These are phyloP conservation scores for Lycaena phlaeas DNA, from an alignment of 2,888 invertebrate species.

Conservation along the genomic window DNA sequence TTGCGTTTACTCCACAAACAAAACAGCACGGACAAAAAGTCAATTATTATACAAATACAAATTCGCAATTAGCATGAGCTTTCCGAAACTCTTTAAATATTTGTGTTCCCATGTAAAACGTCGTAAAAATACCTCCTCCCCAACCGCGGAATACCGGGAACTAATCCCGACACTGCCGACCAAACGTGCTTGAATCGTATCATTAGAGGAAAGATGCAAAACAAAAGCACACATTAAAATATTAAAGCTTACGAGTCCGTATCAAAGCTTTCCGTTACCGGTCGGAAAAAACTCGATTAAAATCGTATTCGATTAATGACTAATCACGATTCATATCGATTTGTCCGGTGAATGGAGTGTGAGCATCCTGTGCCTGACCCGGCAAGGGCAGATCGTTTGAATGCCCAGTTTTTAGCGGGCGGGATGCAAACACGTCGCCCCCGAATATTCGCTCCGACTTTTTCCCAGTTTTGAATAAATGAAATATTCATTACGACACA, in stretches of 20 bases:
- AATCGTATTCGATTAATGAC: conserved; percentile 22
- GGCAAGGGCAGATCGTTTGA: conserved; percentile 29
- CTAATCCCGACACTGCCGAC: not conserved
- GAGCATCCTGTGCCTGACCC: conserved; percentile 8
- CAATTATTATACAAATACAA: conserved; percentile 5
- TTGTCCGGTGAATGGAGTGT: conserved; percentile 20
- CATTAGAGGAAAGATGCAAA: too few species aligned
- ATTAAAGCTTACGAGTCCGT: conserved; percentile 17
- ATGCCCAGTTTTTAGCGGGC: conserved; percentile 38
- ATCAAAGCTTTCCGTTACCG: conserved; percentile 3
- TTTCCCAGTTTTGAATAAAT: conserved; percentile 48
- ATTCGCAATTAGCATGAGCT: conserved; percentile 5
- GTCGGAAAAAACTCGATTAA: conserved; percentile 21
- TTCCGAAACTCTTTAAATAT: not conserved
- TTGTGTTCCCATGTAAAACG: conserved; percentile 3
- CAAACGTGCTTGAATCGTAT: conserved; percentile 1
- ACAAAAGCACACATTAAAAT: too few species aligned
- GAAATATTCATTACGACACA: conserved; percentile 45
- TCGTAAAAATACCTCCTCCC: conserved; percentile 3
- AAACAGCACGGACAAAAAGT: conserved; percentile 1
- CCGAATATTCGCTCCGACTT: conserved; percentile 29
- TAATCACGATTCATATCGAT: conserved; percentile 20
- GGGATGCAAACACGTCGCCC: conserved; percentile 33
- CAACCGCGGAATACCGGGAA: conserved; percentile 2
- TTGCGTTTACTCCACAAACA: not conserved